Conservation (phyloP, 2,888 invertebrate species). For the Schrankia costaestrigalis region DNA sequence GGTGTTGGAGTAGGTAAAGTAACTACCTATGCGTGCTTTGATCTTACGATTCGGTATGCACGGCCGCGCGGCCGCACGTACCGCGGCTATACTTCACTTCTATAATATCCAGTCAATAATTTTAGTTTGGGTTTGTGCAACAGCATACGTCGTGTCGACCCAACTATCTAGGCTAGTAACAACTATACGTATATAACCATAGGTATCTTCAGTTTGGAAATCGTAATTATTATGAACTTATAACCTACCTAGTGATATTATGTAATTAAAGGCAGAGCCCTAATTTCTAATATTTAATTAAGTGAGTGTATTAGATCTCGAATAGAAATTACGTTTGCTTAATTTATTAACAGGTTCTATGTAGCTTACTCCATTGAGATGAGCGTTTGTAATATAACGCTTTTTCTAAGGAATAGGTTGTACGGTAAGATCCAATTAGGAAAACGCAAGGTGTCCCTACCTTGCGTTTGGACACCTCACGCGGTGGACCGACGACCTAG, state of each 20-base stretch:
- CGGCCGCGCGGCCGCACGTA: constrained; percentile 75
- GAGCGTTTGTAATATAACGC: too few species aligned
- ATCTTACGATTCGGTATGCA: constrained; percentile 80
- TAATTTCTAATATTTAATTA: constrained; percentile 5
- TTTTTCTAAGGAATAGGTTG: too few species aligned
- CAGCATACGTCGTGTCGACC: constrained; percentile 58
- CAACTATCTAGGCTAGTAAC: constrained; percentile 54
- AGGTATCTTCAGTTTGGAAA: constrained; percentile 43
- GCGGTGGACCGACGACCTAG: too few species aligned
- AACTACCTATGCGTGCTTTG: constrained; percentile 77
- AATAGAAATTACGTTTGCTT: too few species aligned
- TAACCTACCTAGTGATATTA: constrained; percentile 14
- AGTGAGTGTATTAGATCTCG: too few species aligned
- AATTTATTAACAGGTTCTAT: too few species aligned
- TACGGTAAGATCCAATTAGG: too few species aligned
- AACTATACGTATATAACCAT: constrained; percentile 39
- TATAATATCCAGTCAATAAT: constrained; percentile 76
- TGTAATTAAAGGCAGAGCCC: constrained; percentile 9
- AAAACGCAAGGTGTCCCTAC: too few species aligned
- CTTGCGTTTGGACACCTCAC: too few species aligned
- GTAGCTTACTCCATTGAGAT: too few species aligned
- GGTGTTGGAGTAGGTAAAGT: constrained; percentile 75
- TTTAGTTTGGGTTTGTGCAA: constrained; percentile 76
- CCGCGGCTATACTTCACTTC: constrained; percentile 71
- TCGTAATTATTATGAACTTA: constrained; percentile 20